phyloP scores from a whole-genome alignment of 2,113 vertebrate genomes.

The Neotoma lepida region DNA sequence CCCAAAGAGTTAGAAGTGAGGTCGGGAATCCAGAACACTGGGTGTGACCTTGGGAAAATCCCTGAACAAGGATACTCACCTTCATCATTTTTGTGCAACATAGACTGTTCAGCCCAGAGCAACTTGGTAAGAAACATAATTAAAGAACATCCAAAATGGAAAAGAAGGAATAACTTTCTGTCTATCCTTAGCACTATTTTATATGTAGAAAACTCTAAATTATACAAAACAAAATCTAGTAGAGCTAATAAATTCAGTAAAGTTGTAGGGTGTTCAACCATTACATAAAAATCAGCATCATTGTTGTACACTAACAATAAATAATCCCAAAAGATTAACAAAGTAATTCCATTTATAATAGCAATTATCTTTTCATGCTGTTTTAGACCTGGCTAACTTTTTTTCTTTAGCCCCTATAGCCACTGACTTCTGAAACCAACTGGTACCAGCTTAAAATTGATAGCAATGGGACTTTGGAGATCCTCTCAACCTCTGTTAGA shows the following conservation, averaged over 20 bases:
- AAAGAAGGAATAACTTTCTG: conserved; percentile 41
- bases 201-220: background rate
- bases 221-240: background rate
- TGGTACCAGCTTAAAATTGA: background rate
- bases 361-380: background rate
- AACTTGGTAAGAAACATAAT: background rate
- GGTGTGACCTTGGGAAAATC: background rate
- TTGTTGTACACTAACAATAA: background rate
- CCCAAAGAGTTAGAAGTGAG: background rate
- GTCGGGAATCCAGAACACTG: background rate
- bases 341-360: background rate
- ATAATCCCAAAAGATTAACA: background rate
- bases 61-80: background rate
- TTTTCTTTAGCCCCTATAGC: background rate
- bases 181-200: background rate
- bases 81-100: background rate
- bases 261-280: background rate
- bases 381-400: background rate
- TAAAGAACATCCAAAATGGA: background rate
- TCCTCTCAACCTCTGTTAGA: background rate
- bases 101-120: background rate
- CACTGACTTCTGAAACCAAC: background rate
- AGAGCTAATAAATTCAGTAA: background rate
- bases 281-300: background rate
- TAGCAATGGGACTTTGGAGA: background rate